These are phyloP conservation scores for Nymphicus hollandicus DNA, from an alignment of 2,113 vertebrate species.

Conservation along the genomic window DNA sequence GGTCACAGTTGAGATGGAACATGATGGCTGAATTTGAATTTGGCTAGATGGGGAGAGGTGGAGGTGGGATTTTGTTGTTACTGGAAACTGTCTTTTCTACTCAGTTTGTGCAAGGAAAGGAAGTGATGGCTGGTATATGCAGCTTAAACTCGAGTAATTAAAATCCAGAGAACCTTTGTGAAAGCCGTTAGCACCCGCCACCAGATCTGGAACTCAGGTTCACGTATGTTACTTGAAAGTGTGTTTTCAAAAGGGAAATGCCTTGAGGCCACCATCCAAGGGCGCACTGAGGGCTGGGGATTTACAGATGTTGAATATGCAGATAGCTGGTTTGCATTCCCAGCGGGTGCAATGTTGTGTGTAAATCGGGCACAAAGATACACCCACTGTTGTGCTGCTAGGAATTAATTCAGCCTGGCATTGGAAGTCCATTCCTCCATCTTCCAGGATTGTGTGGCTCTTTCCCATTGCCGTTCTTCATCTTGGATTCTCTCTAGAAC, in stretches of 20 bases:
- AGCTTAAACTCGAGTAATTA: background rate
- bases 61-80: background rate
- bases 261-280: background rate
- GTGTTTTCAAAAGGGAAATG: background rate
- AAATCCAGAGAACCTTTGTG: slow-evolving; percentile 12
- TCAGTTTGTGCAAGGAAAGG: background rate
- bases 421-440: rapidly evolving
- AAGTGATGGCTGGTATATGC: background rate
- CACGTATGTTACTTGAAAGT: background rate
- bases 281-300: background rate
- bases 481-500: background rate
- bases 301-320: background rate
- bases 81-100: background rate
- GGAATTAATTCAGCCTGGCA: background rate
- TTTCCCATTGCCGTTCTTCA: background rate
- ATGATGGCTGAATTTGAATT: background rate
- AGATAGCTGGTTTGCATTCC: background rate
- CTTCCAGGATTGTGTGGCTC: background rate
- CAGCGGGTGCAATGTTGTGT: background rate
- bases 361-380: background rate
- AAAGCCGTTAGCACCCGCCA: slow-evolving; percentile 47
- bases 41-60: too few species aligned
- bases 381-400: background rate
- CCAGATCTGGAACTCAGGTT: background rate
- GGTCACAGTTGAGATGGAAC: background rate